Evolutionary conservation across 2,888 invertebrate species (phyloP).

Genomic region (Nebria salina): DNA sequence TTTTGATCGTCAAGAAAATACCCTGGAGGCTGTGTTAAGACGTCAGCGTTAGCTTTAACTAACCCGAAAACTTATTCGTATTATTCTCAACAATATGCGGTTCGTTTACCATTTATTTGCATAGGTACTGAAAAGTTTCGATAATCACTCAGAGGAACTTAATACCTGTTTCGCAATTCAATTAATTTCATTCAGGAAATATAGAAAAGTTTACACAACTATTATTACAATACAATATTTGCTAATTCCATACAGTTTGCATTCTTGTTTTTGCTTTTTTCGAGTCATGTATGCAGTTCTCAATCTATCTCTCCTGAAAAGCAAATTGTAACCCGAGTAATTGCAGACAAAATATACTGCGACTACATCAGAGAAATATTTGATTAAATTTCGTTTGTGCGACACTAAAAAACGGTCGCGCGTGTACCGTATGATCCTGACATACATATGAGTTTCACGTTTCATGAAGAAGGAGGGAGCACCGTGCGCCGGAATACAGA

Average conservation of each 20-base stretch:
- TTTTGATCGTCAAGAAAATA: neutral
- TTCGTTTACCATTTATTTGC: constrained; percentile 38
- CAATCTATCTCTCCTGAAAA: neutral
- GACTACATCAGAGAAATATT: neutral
- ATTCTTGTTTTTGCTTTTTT: too few species aligned
- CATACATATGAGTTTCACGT: constrained; percentile 16
- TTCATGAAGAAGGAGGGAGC: neutral
- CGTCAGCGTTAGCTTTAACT: neutral
- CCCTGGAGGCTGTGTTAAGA: neutral
- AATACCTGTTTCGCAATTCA: constrained; percentile 18
- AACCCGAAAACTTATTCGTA: neutral
- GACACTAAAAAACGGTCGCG: neutral
- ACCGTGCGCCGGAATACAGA: neutral
- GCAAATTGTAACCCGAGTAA: neutral
- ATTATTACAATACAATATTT: too few species aligned
- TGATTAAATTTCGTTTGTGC: constrained; percentile 5
- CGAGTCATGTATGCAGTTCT: too few species aligned
- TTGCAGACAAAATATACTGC: constrained; percentile 19
- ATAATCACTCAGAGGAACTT: constrained; percentile 24
- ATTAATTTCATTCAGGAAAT: too few species aligned
- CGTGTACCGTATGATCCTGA: constrained; percentile 10
- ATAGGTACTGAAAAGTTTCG: constrained; percentile 32
- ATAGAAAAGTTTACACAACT: too few species aligned
- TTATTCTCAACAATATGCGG: constrained; percentile 11
- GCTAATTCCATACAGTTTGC: too few species aligned